Evolutionary conservation across 2,797 vertebrate species (phyloP), one percentile per base, ranked within the genome.

Genomic region (Mormyrops boulengeri): DNA sequence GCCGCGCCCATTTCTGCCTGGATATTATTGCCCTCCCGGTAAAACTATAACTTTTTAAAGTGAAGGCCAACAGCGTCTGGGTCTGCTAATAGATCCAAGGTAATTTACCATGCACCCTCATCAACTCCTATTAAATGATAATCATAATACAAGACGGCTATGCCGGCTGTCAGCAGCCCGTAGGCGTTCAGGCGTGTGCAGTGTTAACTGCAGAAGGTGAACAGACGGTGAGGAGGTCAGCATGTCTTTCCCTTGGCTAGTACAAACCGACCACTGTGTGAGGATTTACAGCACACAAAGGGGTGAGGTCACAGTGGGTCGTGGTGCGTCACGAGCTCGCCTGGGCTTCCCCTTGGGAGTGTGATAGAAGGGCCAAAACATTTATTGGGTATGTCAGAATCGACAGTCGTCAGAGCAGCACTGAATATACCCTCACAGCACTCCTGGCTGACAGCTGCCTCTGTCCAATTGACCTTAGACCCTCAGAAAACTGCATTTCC

Each of bases 21-120:
- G 22, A 77, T 77, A 41, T 77, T 41, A 41, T 17, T 41, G 12
- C 38, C 38, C 69, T 17, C 69, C 17, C 2, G 12, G 69, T 19
- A 77, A 77, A 41, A 41, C 73, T 80, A 3, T 34, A 80, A 80
- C 38, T 44, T 38, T 8, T 44, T 80, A 19, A 73, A 44, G 17
- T 80, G 38, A 44, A 80, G 1, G 22, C 82, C 82, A 22, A 22
- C n/a, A 22, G 47, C 9, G 3, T 50, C 47, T 9, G 19, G 1
- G 6, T 84, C 44, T 85, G 38, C 41, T 88, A 88, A 47, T 34
- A 89, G 80, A 90, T 82, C 50, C 38, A 80, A n/a, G 73, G 34
- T 17, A 30, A 41, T 44, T 44, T 80, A 44, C 17, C 73, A 80
- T 9, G 14, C 38, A 44, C 12, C 66, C 30, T 73, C 12, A 73